A percentile compares a stretch with the other conserved stretches of the same genome.
Conservation (phyloP, 2,888 invertebrate species). For the Oxyteleia sp. region DNA sequence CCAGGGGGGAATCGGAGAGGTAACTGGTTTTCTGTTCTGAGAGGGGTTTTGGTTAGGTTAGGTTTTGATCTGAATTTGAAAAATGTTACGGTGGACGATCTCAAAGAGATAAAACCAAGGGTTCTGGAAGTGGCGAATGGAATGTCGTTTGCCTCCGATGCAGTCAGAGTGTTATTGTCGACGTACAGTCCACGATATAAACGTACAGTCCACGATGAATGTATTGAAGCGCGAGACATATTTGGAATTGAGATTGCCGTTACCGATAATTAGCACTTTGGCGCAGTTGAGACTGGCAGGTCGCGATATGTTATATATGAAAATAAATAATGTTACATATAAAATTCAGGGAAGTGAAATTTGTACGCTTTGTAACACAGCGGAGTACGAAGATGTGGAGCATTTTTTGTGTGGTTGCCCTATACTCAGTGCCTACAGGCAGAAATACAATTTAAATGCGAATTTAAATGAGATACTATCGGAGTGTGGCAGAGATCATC, state of each 20-base stretch:
- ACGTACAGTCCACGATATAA: slow-evolving; percentile 6
- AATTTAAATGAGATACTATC: too few species aligned
- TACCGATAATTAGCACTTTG: background rate
- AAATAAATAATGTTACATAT: background rate
- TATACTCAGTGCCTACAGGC: too few species aligned
- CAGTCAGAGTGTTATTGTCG: background rate
- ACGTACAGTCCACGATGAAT: background rate
- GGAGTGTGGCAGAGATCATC: too few species aligned
- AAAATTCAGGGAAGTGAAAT: too few species aligned
- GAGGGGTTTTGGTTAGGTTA: too few species aligned
- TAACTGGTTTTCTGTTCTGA: too few species aligned
- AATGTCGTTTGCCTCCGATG: background rate
- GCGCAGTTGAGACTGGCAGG: background rate
- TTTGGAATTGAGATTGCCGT: background rate
- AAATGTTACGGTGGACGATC: too few species aligned
- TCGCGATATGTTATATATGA: background rate
- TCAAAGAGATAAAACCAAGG: background rate
- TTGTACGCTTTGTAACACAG: too few species aligned
- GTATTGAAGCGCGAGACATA: background rate
- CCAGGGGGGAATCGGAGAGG: background rate
- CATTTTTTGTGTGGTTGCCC: too few species aligned
- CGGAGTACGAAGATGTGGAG: too few species aligned
- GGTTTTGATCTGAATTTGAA: too few species aligned
- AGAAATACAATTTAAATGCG: too few species aligned
- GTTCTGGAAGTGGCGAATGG: background rate